Conservation (phyloP, 2,113 vertebrate genomes). For the Gracilinanus agilis region DNA sequence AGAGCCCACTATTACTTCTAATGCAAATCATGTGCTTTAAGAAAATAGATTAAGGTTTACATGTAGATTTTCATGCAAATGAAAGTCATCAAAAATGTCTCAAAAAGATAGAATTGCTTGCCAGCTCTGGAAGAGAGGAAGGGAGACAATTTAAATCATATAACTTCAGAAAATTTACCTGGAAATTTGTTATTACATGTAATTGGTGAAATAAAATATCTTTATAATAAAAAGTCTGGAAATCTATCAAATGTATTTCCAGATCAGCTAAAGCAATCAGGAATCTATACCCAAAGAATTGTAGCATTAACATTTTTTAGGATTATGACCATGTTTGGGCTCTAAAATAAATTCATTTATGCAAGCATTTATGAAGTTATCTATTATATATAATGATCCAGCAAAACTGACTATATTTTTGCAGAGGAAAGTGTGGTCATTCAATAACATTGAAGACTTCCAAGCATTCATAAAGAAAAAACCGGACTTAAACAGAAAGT, state of each 20-base stretch:
- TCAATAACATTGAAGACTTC: too few relatives aligned
- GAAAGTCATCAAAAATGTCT: not conserved
- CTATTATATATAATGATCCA: not conserved
- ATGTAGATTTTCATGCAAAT: conserved; percentile 40
- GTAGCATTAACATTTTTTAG: conserved; percentile 24
- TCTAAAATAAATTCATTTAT: conserved; percentile 1
- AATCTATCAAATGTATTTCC: conserved; percentile 47
- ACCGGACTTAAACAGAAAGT: too few relatives aligned
- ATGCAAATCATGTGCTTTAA: conserved; percentile 38
- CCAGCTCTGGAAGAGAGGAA: too few relatives aligned
- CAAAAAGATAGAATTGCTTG: too few relatives aligned
- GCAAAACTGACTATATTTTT: too few relatives aligned
- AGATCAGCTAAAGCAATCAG: conserved; percentile 36
- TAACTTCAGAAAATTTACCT: too few relatives aligned
- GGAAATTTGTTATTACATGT: too few relatives aligned
- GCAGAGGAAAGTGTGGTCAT: too few relatives aligned
- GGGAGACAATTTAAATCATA: too few relatives aligned
- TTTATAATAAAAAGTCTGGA: not conserved
- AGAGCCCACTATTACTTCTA: conserved; percentile 9
- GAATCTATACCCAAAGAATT: not conserved
- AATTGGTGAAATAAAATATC: too few relatives aligned
- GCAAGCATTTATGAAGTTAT: not conserved
- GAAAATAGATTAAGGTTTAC: conserved; percentile 27
- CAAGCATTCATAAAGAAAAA: too few relatives aligned
- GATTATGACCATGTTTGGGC: not conserved